Conservation (phyloP, 2,888 invertebrate species). For the Nineta flava region DNA sequence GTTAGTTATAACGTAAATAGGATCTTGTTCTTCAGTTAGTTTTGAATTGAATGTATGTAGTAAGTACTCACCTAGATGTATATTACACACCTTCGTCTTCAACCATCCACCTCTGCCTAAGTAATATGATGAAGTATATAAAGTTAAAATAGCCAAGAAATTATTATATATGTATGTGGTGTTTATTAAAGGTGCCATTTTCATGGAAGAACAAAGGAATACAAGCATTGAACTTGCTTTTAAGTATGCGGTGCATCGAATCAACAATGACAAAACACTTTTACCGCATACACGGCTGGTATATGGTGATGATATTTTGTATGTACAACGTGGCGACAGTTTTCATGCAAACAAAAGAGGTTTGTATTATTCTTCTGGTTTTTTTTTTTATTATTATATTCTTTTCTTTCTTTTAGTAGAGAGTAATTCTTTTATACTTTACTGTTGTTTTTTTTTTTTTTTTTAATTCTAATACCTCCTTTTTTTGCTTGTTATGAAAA, state of each 20-base stretch:
- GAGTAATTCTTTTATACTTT: not conserved
- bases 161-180: too few relatives aligned
- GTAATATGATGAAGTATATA: too few relatives aligned
- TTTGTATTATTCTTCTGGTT: conserved; percentile 22
- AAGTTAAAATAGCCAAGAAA: too few relatives aligned
- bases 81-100: too few relatives aligned
- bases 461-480: too few relatives aligned
- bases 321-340: conserved; percentile 57
- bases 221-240: conserved; percentile 59
- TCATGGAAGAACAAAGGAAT: conserved; percentile 54
- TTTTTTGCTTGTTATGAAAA: too few relatives aligned
- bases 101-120: too few relatives aligned
- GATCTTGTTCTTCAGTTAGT: too few relatives aligned
- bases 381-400: conserved; percentile 12
- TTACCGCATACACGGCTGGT: conserved; percentile 55
- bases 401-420: not conserved
- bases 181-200: conserved; percentile 47
- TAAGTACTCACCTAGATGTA: too few relatives aligned
- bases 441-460: too few relatives aligned
- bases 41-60: too few relatives aligned
- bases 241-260: conserved; percentile 62
- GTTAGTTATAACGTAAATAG: too few relatives aligned
- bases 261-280: conserved; percentile 55
- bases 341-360: conserved; percentile 66
- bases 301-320: conserved; percentile 61